Base-by-base conservation (phyloP, 2,888 invertebrate genomes). In the Beris morrisii region DNA sequence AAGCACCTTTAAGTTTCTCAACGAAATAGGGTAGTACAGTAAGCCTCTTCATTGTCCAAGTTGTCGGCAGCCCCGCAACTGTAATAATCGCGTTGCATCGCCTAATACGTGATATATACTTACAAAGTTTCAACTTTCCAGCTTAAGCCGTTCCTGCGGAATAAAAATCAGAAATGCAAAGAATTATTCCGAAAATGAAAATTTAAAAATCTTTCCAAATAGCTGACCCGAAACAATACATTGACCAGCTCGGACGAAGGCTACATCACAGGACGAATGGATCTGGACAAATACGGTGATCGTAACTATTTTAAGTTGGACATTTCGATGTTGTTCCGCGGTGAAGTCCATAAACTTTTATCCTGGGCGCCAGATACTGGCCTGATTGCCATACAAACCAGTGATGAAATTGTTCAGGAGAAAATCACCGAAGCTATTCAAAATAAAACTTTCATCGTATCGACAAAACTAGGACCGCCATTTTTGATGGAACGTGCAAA, bases 301-400 rank as follows among this genome's bases (percentile, higher is more conserved):
- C 81, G 91, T 38, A 84, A 82, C 30, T 82, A 85, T 72, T 91
- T 92, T 71, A 84, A 84, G 11, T 77, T 91, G 31, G 59, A 59
- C 50, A 48, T 48, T 13, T 48, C 59, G 7, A 48, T 50, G 68
- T 85, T 85, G 3, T 82, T 82, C 66, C 22, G 22, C 22, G 82
- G 81, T 30, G 83, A 84, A 2, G 85, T 86, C 69, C 82, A 85
- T 64, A 84, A 85, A 67, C 83, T 85, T 69, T 77, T 77, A 53
- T 72, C 75, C 9, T 81, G 81, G 81, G 78, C 79, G 73, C 80
- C 81, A 0, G 76, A 78, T 0, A 77, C 77, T 13, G 53, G 53
- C 1, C 22, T 63, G 55, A 77, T 79, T 0, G 67, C 79, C 38
- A 67, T 31, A 4, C 74, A 77, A 28, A 50, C 50, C 22, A 50